These are phyloP conservation scores for Nematolebias whitei DNA, from an alignment of 2,113 vertebrate species.

Conservation along the genomic window DNA sequence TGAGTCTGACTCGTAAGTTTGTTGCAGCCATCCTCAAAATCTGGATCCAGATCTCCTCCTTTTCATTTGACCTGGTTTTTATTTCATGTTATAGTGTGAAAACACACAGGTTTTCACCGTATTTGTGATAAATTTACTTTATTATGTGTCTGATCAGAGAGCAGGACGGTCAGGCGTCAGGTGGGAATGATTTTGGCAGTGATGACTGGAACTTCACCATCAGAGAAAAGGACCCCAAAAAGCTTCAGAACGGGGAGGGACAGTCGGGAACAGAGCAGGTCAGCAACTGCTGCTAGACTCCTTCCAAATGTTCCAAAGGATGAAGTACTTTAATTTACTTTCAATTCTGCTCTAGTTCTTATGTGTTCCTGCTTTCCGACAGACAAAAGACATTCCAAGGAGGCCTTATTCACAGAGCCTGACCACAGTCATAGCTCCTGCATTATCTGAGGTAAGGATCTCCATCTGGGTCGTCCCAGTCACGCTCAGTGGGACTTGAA, in stretches of 20 bases:
- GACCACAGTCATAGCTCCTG: constrained; percentile 91
- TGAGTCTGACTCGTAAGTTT: constrained; percentile 91
- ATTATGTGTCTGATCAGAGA: constrained; percentile 79
- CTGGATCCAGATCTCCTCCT: not conserved
- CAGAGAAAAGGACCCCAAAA: constrained; percentile 92
- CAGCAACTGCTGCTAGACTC: constrained; percentile 32
- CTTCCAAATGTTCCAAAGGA: not conserved
- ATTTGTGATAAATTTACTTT: not conserved
- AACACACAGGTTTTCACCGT: too few relatives aligned
- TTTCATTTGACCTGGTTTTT: not conserved
- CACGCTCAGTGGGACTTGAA: too few relatives aligned
- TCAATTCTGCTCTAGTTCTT: not conserved
- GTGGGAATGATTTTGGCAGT: constrained; percentile 88
- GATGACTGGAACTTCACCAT: constrained; percentile 97
- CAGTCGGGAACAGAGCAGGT: constrained; percentile 84
- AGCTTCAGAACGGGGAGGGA: constrained; percentile 90
- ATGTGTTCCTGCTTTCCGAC: not conserved
- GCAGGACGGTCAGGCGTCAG: constrained; percentile 90
- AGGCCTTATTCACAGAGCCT: constrained; percentile 94
- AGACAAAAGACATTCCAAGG: constrained; percentile 90
- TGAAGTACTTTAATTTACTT: constrained; percentile 1
- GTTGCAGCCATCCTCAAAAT: not conserved
- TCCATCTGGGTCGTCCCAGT: not conserved
- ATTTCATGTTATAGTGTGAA: too few relatives aligned
- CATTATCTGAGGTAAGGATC: constrained; percentile 90